Evolutionary conservation across 2,797 vertebrate genomes (phyloP), one percentile per base, ranked within the genome.

Genomic region (Otolemur crassicaudatus): DNA sequence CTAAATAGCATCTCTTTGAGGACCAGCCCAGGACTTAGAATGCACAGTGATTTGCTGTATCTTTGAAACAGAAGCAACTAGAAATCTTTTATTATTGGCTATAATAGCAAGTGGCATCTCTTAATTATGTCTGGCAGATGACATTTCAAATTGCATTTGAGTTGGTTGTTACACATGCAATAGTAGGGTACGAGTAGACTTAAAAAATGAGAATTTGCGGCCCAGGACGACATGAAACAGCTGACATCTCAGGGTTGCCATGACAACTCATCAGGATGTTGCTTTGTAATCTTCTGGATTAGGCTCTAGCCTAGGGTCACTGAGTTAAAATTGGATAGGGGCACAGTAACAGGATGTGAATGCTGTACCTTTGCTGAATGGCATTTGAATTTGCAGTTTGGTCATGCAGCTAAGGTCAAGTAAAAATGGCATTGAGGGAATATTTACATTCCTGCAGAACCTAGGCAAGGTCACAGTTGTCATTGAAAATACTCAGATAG

Each of bases 51-150:
- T 96, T 96, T 98, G 69, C 95, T 4, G 0, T 97, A 97, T 89
- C 94, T 97, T 94, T 97, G 97, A 98, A 97, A 94, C 87, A 96
- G 94, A 98, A 97, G 82, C 91, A 94, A 90, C 97, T 97, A 97
- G 34, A 97, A 93, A 97, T 97, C 87, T 97, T 97, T 92, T 88
- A 86, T 94, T 95, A 97, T 97, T 97, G 94, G 58, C 89, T 96
- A 89, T 88, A 90, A 96, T 94, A 91, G 88, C 86, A 89, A 97
- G 92, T 95, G 82, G n/a, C 22, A 0, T 98, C 96, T 97, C 53
- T 56, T 97, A 65, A 65, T 81, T 69, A 43, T 97, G 92, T 96
- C 96, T 97, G 95, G 90, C 92, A 84, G 97, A 91, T 98, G 94
- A 97, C 90, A 63, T 93, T 96, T 96, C 95, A 97, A 93, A 97